Evolutionary conservation across 2,797 vertebrate species (phyloP).

Genomic region (Labroides dimidiatus): DNA sequence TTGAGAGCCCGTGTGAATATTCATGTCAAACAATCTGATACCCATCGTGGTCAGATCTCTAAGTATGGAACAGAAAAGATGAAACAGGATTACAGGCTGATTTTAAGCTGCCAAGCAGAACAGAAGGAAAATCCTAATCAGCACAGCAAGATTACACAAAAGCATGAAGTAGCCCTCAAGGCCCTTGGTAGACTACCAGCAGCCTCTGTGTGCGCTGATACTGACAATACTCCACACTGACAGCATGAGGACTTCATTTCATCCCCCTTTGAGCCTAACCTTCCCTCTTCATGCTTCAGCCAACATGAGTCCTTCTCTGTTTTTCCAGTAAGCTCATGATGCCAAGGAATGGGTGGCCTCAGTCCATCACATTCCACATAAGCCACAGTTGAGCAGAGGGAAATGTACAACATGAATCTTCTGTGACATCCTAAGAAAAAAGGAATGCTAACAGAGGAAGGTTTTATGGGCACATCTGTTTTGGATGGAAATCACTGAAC

Average conservation of each 20-base stretch:
- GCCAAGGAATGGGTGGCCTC: slow-evolving; percentile 49
- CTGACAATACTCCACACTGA: slow-evolving; percentile 1
- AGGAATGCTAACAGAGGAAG: neutral
- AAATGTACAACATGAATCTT: slow-evolving; percentile 45
- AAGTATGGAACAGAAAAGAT: slow-evolving; percentile 34
- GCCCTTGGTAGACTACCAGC: slow-evolving; percentile 10
- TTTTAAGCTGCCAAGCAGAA: slow-evolving; percentile 16
- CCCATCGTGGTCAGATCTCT: slow-evolving; percentile 2
- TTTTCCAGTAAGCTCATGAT: slow-evolving; percentile 43
- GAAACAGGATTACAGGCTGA: slow-evolving; percentile 27
- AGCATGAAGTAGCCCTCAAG: slow-evolving; percentile 10
- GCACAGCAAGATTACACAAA: slow-evolving; percentile 23
- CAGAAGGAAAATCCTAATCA: slow-evolving; percentile 27
- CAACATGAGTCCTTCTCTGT: slow-evolving; percentile 50
- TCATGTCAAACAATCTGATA: slow-evolving; percentile 25
- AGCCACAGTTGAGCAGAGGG: slow-evolving; percentile 35
- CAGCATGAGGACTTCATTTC: slow-evolving; percentile 26
- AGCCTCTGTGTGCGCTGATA: slow-evolving; percentile 13
- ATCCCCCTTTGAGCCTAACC: slow-evolving; percentile 23
- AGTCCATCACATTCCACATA: slow-evolving; percentile 53
- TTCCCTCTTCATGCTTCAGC: slow-evolving; percentile 52
- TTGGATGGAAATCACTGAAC: neutral
- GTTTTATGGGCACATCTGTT: neutral
- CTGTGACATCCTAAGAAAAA: neutral
- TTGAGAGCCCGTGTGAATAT: slow-evolving; percentile 24